Percentiles rank a stretch among this genome's conserved stretches.
phyloP scores from a whole-genome alignment of 2,113 vertebrate species.

The Zosterops borbonicus region DNA sequence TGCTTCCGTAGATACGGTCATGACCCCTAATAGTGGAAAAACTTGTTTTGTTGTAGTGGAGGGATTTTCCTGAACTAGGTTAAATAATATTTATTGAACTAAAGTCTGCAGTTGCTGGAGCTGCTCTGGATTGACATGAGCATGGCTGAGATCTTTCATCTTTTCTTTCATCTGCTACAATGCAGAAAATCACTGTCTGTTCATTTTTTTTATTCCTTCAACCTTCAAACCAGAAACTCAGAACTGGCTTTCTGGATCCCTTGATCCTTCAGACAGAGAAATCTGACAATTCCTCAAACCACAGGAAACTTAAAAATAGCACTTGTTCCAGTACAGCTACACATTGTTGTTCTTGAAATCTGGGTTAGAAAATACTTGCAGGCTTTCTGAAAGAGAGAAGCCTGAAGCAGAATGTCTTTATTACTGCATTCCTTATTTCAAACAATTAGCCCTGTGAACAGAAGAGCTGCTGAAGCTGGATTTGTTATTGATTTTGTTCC shows the following conservation, averaged over 20 bases:
- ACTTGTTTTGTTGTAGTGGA: conserved; percentile 45
- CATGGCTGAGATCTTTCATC: background rate
- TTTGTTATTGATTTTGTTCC: background rate
- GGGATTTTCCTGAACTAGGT: conserved; percentile 55
- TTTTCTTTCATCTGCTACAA: conserved; percentile 6
- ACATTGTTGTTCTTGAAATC: conserved; percentile 50
- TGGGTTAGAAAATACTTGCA: conserved; percentile 49
- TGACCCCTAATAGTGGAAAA: conserved; percentile 37
- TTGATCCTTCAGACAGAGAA: conserved; percentile 40
- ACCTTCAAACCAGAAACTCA: background rate
- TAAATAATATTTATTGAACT: conserved; percentile 43
- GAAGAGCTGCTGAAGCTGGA: background rate
- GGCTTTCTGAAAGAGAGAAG: background rate
- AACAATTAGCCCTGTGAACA: background rate
- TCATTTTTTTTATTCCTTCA: conserved; percentile 8
- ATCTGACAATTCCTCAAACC: conserved; percentile 58
- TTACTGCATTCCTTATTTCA: background rate
- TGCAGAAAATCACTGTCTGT: background rate
- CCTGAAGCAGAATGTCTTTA: background rate
- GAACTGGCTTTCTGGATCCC: conserved; percentile 31
- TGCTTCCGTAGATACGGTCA: conserved; percentile 14
- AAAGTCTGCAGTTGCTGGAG: conserved; percentile 6
- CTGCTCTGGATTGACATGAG: background rate
- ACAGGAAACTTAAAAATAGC: conserved; percentile 65
- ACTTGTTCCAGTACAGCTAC: conserved; percentile 42